Percentiles rank a stretch among this genome's conserved stretches.
These are phyloP conservation scores for Bucorvus abyssinicus DNA, from an alignment of 2,797 vertebrate genomes.

Conservation along the genomic window DNA sequence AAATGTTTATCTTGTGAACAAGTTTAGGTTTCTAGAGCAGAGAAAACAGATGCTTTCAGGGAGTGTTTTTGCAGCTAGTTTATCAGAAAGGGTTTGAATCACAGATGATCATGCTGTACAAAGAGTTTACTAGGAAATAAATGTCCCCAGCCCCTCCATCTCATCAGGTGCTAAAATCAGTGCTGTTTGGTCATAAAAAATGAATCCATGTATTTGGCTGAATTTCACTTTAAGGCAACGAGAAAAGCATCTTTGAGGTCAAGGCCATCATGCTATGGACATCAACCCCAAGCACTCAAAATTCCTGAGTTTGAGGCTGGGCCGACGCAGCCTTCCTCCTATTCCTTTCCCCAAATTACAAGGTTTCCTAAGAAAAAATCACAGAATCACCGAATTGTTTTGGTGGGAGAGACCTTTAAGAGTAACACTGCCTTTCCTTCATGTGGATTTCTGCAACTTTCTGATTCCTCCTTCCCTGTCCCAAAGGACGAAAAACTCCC, in stretches of 20 bases:
- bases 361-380: slow-evolving; percentile 38
- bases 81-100: slow-evolving; percentile 30
- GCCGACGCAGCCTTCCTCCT: no score
- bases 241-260: neutral
- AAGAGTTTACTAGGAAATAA: neutral
- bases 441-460: slow-evolving; percentile 36
- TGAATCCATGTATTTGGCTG: neutral
- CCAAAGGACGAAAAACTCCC: neutral
- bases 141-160: neutral
- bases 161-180: neutral
- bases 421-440: neutral
- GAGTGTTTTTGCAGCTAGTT: slow-evolving; percentile 25
- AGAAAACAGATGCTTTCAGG: slow-evolving; percentile 54
- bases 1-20: slow-evolving; percentile 24
- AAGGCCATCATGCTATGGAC: neutral
- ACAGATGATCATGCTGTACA: neutral
- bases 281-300: neutral
- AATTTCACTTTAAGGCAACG: neutral
- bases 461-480: neutral
- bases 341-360: slow-evolving; percentile 1
- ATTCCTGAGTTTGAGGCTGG: slow-evolving; percentile 3
- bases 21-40: slow-evolving; percentile 64
- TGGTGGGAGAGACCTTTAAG: no score
- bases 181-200: neutral
- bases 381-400: no score